A percentile compares a stretch with the other conserved stretches of the same genome.
phyloP scores from a whole-genome alignment of 2,888 invertebrate species.

The Platerodrilus igneus region DNA sequence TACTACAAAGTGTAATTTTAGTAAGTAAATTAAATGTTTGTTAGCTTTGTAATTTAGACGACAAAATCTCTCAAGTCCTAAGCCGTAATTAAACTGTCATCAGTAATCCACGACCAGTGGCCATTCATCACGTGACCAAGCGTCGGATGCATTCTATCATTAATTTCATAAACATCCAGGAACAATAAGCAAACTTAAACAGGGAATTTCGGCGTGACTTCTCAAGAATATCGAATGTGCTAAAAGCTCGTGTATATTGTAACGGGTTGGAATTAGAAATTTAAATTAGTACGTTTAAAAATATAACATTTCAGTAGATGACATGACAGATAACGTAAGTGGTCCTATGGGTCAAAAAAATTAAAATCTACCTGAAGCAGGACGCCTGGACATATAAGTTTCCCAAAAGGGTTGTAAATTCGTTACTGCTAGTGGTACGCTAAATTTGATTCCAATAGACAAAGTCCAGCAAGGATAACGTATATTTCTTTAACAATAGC shows the following conservation, averaged over 20 bases:
- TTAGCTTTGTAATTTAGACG: too few species aligned
- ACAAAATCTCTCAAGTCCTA: too few species aligned
- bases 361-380: conserved; percentile 30
- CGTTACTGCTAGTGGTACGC: conserved; percentile 35
- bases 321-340: conserved; percentile 32
- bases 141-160: conserved; percentile 40
- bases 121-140: conserved; percentile 47
- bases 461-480: conserved; percentile 37
- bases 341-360: conserved; percentile 28
- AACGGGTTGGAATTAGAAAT: conserved; percentile 24
- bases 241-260: too few species aligned
- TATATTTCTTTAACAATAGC: conserved; percentile 36
- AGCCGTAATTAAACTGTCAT: conserved; percentile 45
- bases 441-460: conserved; percentile 40
- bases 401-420: conserved; percentile 29
- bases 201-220: conserved; percentile 8
- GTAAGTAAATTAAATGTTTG: too few species aligned
- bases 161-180: conserved; percentile 39
- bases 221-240: conserved; percentile 31
- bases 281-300: conserved; percentile 17
- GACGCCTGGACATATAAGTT: conserved; percentile 26
- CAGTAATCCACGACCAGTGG: conserved; percentile 43
- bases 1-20: too few species aligned
- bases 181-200: too few species aligned
- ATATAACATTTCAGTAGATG: conserved; percentile 30